Base-by-base conservation (phyloP, 2,113 vertebrate species). In the Pluvialis apricaria region DNA sequence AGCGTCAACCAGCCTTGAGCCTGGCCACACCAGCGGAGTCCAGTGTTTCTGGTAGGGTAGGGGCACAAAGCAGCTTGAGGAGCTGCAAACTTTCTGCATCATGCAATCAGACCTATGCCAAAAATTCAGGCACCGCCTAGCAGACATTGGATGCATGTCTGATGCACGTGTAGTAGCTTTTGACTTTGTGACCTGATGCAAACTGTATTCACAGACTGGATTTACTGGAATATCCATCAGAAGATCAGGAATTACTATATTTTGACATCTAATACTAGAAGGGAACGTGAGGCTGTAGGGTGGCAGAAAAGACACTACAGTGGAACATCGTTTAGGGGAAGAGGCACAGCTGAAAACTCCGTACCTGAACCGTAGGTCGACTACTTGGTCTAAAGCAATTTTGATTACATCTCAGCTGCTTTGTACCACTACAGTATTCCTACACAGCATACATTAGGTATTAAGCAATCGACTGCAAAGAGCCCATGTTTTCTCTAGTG, bases 1-100 rank as follows among this genome's bases (percentile, higher is more conserved):
- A 89, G 5, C 45, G 76, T 5, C 29, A 65, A 18, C 6, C 13
- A 80, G 28, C 16, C 17, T 21, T 24, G 24, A 69, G 34, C 28
- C n/a, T 2, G 1, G 18, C 9, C 47, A 75, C 17, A n/a, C 3
- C 40, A 40, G 9, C 0, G 0, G 29, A 71, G 9, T 19, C 29
- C 69, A 32, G 13, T 0, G 1, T 77, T 93, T 73, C 36, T 32
- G 11, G 8, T 4, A 10, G 36, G 34, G 15, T n/a, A 8, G 29
- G 7, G 10, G 3, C 60, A 75, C 29, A 79, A 31, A 89, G 24
- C 25, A 34, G 8, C 10, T 79, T 42, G 64, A 38, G 91, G 31
- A 75, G 15, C 47, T 79, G 47, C 65, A 82, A 65, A 45, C 21
- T 13, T 42, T 76, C 44, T 64, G 29, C 28, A 10, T 31, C 8